Conservation (phyloP, 2,113 vertebrate genomes). For the Pluvialis apricaria region DNA sequence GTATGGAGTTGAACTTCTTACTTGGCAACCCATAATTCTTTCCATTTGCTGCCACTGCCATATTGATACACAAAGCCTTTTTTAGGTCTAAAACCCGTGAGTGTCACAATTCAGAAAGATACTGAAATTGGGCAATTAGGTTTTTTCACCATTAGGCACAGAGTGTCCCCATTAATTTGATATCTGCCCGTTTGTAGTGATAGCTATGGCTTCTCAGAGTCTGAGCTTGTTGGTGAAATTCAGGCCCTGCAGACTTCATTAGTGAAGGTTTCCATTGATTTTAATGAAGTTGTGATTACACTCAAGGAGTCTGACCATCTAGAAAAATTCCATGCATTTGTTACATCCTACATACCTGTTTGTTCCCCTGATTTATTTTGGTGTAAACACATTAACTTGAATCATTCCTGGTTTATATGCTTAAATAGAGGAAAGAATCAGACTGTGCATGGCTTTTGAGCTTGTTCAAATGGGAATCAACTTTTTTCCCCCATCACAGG, state of each 20-base stretch:
- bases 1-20: not conserved
- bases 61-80: not conserved
- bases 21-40: not conserved
- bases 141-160: not conserved
- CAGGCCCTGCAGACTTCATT: not conserved
- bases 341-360: not conserved
- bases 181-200: not conserved
- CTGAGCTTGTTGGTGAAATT: not conserved
- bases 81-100: not conserved
- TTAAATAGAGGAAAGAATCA: not conserved
- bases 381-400: not conserved
- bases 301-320: not conserved
- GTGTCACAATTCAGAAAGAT: not conserved
- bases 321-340: not conserved
- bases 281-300: not conserved
- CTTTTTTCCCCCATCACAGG: too few species aligned
- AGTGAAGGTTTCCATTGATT: not conserved
- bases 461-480: not conserved
- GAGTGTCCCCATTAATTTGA: not conserved
- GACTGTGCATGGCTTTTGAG: not conserved
- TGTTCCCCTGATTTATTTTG: not conserved
- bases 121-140: fast-evolving
- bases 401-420: not conserved
- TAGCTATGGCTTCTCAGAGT: not conserved
- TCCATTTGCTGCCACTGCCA: not conserved